These are phyloP conservation scores for Xenus cinereus DNA, from an alignment of 2,113 vertebrate genomes.

Conservation along the genomic window DNA sequence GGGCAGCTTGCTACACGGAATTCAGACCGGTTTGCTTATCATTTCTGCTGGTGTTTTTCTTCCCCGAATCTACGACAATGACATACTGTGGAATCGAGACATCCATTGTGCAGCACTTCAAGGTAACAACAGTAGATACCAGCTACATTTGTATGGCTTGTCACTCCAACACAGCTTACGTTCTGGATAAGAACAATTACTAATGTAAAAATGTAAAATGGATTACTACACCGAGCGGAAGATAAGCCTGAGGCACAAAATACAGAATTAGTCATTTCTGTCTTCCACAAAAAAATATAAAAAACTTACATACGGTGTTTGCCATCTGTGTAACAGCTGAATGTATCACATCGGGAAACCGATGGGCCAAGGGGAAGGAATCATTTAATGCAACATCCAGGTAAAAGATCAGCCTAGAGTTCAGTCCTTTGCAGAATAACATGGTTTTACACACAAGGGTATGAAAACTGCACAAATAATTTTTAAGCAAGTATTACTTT, in stretches of 20 bases:
- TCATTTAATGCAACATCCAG: neutral
- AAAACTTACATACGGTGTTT: neutral
- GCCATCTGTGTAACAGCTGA: neutral
- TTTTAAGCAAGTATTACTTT: neutral
- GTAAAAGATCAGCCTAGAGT: neutral
- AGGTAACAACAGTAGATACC: neutral
- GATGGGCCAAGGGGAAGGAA: neutral
- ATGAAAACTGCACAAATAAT: neutral
- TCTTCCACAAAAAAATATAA: neutral
- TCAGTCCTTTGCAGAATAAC: neutral
- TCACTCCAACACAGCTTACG: neutral
- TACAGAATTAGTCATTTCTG: neutral
- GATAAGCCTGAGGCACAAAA: neutral
- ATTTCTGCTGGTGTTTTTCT: neutral
- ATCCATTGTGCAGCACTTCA: neutral
- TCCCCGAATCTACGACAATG: neutral
- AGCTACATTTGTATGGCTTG: neutral
- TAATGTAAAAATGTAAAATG: neutral
- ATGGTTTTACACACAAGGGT: neutral
- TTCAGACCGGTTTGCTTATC: neutral
- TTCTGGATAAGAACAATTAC: neutral
- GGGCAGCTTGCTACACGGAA: neutral
- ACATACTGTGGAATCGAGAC: neutral
- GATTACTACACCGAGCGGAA: neutral
- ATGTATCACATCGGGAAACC: neutral